phyloP scores from a whole-genome alignment of 2,888 invertebrate species.

The Mimumesa dahlbomi region DNA sequence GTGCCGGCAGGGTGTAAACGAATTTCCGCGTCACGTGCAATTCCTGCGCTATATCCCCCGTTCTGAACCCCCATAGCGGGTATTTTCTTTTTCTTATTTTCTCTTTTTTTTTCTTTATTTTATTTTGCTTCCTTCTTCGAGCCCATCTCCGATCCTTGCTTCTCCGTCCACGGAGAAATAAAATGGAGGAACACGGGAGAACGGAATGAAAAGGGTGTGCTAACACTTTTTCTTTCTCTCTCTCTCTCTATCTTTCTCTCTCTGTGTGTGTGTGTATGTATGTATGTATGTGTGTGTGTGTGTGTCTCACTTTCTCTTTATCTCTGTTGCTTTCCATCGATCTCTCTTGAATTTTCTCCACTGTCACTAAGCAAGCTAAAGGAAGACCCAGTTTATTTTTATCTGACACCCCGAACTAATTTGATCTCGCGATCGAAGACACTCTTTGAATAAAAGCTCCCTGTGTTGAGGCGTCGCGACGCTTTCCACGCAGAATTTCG shows the following conservation, averaged over 20 bases:
- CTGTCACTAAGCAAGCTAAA: too few species aligned
- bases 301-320: conserved; percentile 5
- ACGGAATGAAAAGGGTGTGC: conserved; percentile 29
- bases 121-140: too few species aligned
- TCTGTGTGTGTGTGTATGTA: too few species aligned
- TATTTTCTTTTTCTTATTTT: neutral
- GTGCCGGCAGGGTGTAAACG: conserved; percentile 54
- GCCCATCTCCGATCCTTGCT: conserved; percentile 27
- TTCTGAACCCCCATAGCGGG: conserved; percentile 3
- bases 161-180: conserved; percentile 33
- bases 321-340: neutral
- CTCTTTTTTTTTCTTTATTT: conserved; percentile 1
- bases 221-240: neutral
- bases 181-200: conserved; percentile 30
- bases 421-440: conserved; percentile 61
- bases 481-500: conserved; percentile 31
- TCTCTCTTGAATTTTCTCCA: too few species aligned
- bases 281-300: too few species aligned
- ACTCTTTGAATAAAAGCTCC: conserved; percentile 64
- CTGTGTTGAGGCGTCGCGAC: conserved; percentile 15
- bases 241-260: neutral
- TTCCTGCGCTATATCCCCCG: conserved; percentile 41
- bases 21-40: conserved; percentile 63
- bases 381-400: conserved; percentile 58
- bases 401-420: conserved; percentile 63